A percentile compares a stretch with the other conserved stretches of the same genome.
phyloP scores from a whole-genome alignment of 2,113 vertebrate genomes.

The Lepus americanus region DNA sequence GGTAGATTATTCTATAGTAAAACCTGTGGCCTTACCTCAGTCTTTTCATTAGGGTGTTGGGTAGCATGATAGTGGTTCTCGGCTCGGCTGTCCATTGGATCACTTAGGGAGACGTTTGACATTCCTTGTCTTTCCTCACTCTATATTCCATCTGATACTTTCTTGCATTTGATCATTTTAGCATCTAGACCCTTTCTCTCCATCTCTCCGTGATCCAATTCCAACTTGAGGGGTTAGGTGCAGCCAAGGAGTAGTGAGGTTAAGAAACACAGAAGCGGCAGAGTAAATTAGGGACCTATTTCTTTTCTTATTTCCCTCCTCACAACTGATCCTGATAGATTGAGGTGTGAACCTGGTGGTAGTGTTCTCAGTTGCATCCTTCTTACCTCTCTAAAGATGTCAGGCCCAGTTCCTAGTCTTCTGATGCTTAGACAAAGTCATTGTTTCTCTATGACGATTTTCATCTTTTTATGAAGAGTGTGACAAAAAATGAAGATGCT shows the following conservation, averaged over 20 bases:
- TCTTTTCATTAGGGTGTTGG: neutral
- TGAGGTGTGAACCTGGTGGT: neutral
- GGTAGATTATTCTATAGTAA: neutral
- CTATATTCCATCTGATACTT: neutral
- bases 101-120: too few species aligned
- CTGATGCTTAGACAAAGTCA: neutral
- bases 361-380: neutral
- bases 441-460: neutral
- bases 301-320: neutral
- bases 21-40: accelerated
- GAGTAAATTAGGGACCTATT: too few species aligned
- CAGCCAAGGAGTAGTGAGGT: neutral
- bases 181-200: neutral
- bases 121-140: neutral
- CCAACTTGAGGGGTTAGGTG: too few species aligned
- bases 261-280: neutral
- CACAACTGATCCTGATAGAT: neutral
- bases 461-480: neutral
- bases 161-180: neutral
- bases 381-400: too few species aligned
- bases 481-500: neutral
- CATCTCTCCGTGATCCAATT: neutral
- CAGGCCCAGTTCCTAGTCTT: neutral
- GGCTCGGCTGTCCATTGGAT: neutral
- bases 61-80: neutral